Evolutionary conservation across 2,888 invertebrate genomes (phyloP).

Genomic region (Andrena hattorfiana): DNA sequence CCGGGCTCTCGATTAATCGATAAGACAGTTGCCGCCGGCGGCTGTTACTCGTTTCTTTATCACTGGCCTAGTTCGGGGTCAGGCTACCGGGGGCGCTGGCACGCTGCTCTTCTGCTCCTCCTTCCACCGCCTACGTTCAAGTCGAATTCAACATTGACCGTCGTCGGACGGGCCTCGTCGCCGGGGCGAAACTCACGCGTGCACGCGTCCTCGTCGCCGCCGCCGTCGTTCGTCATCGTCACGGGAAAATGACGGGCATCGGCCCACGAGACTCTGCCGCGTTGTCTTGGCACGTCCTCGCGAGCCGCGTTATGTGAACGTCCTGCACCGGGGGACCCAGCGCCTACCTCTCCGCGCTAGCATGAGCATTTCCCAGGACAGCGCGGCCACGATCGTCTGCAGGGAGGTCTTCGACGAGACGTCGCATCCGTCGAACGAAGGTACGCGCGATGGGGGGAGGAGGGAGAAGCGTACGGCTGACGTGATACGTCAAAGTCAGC

Average conservation of each 20-base stretch:
- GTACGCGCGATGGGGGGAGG: slow-evolving; percentile 85
- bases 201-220: slow-evolving; percentile 57
- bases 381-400: slow-evolving; percentile 88
- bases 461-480: too few relatives aligned
- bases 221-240: slow-evolving; percentile 12
- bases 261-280: slow-evolving; percentile 26
- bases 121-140: slow-evolving; percentile 77
- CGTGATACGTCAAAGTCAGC: too few relatives aligned
- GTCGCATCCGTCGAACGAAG: slow-evolving; percentile 93
- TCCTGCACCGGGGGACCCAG: slow-evolving; percentile 36
- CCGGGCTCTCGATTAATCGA: slow-evolving; percentile 50
- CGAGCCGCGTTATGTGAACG: slow-evolving; percentile 60
- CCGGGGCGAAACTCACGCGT: slow-evolving; percentile 63
- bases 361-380: slow-evolving; percentile 84
- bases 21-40: slow-evolving; percentile 57
- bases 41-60: slow-evolving; percentile 58
- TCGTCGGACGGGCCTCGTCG: slow-evolving; percentile 73
- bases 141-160: slow-evolving; percentile 83
- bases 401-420: slow-evolving; percentile 94
- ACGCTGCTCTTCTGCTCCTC: slow-evolving; percentile 37
- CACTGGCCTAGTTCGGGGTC: slow-evolving; percentile 62
- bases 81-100: slow-evolving; percentile 61
- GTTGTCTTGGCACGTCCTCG: slow-evolving; percentile 16
- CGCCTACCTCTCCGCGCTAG: slow-evolving; percentile 47
- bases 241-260: slow-evolving; percentile 70